These are phyloP conservation scores for Sakesphorus luctuosus DNA, from an alignment of 2,113 vertebrate species.

Conservation along the genomic window DNA sequence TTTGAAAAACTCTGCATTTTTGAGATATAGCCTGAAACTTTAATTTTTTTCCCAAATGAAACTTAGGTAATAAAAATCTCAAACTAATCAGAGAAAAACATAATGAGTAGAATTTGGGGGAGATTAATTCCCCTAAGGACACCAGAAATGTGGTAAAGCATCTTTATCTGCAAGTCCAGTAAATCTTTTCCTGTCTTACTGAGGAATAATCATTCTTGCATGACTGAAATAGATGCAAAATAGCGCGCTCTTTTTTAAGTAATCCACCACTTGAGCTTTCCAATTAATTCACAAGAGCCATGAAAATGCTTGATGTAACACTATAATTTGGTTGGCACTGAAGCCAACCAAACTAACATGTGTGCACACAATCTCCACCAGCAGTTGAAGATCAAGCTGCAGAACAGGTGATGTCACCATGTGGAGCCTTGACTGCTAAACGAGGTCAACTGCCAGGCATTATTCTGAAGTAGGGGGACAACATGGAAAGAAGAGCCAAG, in stretches of 20 bases:
- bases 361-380: not conserved
- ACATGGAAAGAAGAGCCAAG: not conserved
- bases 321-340: not conserved
- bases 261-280: not conserved
- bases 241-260: not conserved
- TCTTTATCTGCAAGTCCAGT: not conserved
- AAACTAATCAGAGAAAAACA: not conserved
- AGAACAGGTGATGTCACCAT: slow-evolving; percentile 49
- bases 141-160: not conserved
- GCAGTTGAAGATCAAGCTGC: not conserved
- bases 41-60: not conserved
- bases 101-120: not conserved
- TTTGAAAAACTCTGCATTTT: not conserved
- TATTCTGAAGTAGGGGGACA: not conserved
- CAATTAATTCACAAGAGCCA: not conserved
- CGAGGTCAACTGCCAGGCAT: slow-evolving; percentile 32
- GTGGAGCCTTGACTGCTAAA: slow-evolving; percentile 14
- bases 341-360: not conserved
- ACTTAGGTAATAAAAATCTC: not conserved
- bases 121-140: not conserved
- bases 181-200: not conserved
- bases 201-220: not conserved
- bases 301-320: rapidly evolving
- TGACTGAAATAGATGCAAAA: not conserved
- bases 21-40: slow-evolving; percentile 1